Conservation (phyloP, 2,113 vertebrate species). For the Toxotes jaculatrix region DNA sequence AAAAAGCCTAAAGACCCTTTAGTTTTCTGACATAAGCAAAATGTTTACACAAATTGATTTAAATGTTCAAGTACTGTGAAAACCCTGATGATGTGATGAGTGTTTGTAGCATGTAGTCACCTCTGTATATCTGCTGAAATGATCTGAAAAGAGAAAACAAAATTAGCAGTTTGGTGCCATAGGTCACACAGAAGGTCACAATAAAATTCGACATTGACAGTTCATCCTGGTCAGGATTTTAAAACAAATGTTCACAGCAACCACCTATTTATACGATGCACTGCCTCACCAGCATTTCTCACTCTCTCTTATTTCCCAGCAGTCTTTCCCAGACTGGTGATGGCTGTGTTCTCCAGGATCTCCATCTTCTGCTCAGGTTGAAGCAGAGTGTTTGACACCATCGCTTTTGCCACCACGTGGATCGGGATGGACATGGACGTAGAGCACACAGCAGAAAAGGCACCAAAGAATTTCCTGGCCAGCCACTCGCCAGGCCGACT, state of each 20-base stretch:
- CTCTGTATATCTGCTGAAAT: background rate
- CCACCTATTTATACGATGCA: background rate
- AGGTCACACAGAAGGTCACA: background rate
- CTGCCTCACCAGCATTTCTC: background rate
- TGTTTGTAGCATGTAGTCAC: background rate
- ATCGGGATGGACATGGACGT: constrained; percentile 82
- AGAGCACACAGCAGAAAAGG: constrained; percentile 66
- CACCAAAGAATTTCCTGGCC: constrained; percentile 79
- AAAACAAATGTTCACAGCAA: background rate
- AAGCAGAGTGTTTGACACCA: constrained; percentile 83
- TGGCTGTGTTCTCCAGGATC: constrained; percentile 87
- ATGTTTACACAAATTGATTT: background rate
- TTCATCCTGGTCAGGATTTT: background rate
- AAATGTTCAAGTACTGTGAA: background rate
- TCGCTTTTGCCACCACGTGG: constrained; percentile 70
- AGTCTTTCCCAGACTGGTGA: constrained; percentile 78
- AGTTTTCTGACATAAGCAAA: constrained; percentile 2
- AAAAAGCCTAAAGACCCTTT: background rate
- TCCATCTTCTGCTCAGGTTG: constrained; percentile 72
- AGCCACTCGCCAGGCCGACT: constrained; percentile 83
- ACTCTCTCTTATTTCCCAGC: constrained; percentile 47
- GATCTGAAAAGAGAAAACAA: background rate
- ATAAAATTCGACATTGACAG: background rate
- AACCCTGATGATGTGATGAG: background rate
- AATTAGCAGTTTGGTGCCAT: fast-evolving